A percentile compares a stretch with the other conserved stretches of the same genome.
Conservation (phyloP, 2,888 invertebrate genomes). For the Drosophila mayaguana region DNA sequence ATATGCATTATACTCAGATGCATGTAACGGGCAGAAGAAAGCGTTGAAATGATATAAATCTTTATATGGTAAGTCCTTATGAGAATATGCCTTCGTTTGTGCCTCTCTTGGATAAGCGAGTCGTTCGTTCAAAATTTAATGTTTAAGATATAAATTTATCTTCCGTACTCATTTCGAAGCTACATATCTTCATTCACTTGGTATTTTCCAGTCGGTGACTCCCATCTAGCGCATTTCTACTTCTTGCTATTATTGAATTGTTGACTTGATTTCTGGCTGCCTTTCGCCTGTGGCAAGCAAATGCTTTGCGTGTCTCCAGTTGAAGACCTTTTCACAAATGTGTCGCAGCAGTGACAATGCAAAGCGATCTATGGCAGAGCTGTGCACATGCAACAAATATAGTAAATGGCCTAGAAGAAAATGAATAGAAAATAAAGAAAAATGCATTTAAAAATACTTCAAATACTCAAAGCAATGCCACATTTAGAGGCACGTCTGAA, state of each 20-base stretch:
- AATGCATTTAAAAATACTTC: conserved; percentile 24
- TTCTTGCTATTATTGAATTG: conserved; percentile 15
- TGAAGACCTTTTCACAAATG: conserved; percentile 11
- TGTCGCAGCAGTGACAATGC: conserved; percentile 6
- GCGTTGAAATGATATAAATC: neutral
- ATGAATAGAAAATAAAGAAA: neutral
- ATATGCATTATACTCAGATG: neutral
- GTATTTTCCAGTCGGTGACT: neutral
- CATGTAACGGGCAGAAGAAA: neutral
- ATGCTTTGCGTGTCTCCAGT: conserved; percentile 14
- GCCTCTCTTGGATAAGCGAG: too few species aligned
- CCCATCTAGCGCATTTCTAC: neutral
- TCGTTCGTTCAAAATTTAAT: too few species aligned
- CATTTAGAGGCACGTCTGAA: conserved; percentile 7
- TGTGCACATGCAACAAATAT: neutral
- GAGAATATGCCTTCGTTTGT: too few species aligned
- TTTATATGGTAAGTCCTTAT: neutral
- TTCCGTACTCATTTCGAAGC: too few species aligned
- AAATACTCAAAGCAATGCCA: conserved; percentile 7
- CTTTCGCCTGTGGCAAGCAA: conserved; percentile 24
- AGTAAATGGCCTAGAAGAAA: neutral
- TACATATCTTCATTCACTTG: neutral
- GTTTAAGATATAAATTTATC: too few species aligned
- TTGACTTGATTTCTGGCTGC: conserved; percentile 37
- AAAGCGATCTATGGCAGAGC: neutral